A percentile compares a stretch with the other conserved stretches of the same genome.
phyloP scores from a whole-genome alignment of 2,888 invertebrate genomes.

The Agrotis ipsilon region DNA sequence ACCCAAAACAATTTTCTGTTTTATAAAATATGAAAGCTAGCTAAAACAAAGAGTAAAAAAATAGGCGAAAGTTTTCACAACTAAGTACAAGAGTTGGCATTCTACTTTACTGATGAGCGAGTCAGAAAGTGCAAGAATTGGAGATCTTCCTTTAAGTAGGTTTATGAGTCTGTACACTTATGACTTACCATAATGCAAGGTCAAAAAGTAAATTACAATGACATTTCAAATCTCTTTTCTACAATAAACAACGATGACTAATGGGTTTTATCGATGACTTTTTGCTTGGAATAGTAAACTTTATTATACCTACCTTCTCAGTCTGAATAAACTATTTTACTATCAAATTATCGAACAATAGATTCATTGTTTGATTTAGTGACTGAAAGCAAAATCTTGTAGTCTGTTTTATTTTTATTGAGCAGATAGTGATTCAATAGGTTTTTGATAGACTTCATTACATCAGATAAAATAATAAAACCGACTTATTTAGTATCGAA shows the following conservation, averaged over 20 bases:
- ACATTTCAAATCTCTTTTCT: conserved; percentile 1
- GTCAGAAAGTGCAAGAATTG: conserved; percentile 1
- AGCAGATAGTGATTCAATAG: conserved; percentile 4
- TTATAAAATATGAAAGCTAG: neutral
- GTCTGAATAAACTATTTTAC: conserved; percentile 20
- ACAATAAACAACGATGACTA: conserved; percentile 28
- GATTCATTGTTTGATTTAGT: conserved; percentile 16
- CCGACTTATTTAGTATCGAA: neutral
- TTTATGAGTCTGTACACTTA: neutral
- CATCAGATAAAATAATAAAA: conserved; percentile 2
- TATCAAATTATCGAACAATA: conserved; percentile 11
- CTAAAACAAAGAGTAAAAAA: neutral
- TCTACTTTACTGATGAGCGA: conserved; percentile 25
- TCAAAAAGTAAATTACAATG: conserved; percentile 34
- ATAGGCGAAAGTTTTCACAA: conserved; percentile 33
- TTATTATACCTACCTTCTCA: conserved; percentile 20
- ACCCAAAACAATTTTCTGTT: neutral
- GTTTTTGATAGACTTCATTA: neutral
- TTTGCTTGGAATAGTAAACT: conserved; percentile 17
- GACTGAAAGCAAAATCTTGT: conserved; percentile 26
- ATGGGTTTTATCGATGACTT: conserved; percentile 23
- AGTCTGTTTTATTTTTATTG: conserved; percentile 10
- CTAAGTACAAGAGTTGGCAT: conserved; percentile 14
- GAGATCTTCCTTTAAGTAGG: neutral
- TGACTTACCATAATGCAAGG: neutral